Conservation (phyloP, 2,888 invertebrate genomes). For the Trissolcus brochymenae region DNA sequence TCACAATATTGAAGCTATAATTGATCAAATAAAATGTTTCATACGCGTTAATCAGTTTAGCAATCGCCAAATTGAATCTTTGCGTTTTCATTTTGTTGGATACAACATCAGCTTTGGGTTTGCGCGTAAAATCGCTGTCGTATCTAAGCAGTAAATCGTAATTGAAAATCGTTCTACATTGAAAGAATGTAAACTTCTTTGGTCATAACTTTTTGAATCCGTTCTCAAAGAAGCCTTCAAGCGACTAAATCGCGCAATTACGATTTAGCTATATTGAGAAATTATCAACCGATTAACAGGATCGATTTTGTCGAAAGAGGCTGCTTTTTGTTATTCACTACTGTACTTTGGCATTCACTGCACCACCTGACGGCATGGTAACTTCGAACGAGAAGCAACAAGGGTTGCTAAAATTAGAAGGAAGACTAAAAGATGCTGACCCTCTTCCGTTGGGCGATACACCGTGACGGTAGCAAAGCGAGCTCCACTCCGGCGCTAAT, state of each 20-base stretch:
- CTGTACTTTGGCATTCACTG: slow-evolving; percentile 34
- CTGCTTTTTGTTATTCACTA: slow-evolving; percentile 26
- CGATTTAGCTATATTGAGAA: slow-evolving; percentile 21
- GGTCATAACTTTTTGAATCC: slow-evolving; percentile 19
- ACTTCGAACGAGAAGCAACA: slow-evolving; percentile 25
- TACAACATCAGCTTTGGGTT: background rate
- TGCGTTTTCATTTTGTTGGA: background rate
- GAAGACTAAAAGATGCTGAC: slow-evolving; percentile 17
- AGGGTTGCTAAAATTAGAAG: slow-evolving; percentile 24
- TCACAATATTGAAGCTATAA: too few species aligned
- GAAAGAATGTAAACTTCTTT: slow-evolving; percentile 10
- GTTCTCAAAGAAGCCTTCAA: slow-evolving; percentile 18
- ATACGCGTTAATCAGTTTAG: too few species aligned
- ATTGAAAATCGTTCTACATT: slow-evolving; percentile 35
- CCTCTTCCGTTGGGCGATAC: slow-evolving; percentile 13
- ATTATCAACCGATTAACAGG: slow-evolving; percentile 51
- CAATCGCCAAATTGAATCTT: too few species aligned
- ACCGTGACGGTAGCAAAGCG: slow-evolving; percentile 34
- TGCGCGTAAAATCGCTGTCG: background rate
- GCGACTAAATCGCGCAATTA: too few species aligned
- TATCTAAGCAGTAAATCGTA: slow-evolving; percentile 24
- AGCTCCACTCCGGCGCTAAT: slow-evolving; percentile 40
- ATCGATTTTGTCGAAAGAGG: slow-evolving; percentile 16
- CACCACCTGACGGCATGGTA: slow-evolving; percentile 26
- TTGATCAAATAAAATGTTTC: too few species aligned